phyloP scores from a whole-genome alignment of 1,140 invertebrate genomes.

The Leptopilina boulardi region DNA sequence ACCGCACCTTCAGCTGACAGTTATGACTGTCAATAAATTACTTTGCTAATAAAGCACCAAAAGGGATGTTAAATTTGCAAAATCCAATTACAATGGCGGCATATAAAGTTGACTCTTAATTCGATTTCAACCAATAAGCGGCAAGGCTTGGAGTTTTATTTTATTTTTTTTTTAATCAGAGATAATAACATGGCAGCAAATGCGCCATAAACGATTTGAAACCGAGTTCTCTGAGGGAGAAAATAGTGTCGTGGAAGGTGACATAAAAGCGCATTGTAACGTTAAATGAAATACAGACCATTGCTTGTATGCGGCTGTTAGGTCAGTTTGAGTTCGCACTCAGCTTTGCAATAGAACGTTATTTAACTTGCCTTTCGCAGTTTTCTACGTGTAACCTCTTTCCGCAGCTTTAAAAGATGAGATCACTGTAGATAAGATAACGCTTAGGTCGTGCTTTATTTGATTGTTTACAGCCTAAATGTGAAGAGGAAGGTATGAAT shows the following conservation, averaged over 20 bases:
- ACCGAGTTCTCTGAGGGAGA: background rate
- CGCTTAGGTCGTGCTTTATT: slow-evolving; percentile 5
- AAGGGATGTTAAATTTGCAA: slow-evolving; percentile 6
- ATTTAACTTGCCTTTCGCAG: slow-evolving; percentile 3
- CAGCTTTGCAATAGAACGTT: background rate
- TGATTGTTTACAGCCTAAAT: slow-evolving; percentile 21
- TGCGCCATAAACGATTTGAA: background rate
- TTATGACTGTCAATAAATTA: background rate
- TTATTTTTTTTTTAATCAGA: slow-evolving; percentile 23
- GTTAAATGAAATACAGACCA: slow-evolving; percentile 19
- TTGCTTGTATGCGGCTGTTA: too few species aligned
- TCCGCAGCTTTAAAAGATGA: background rate
- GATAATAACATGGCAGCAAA: background rate
- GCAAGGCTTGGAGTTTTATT: background rate
- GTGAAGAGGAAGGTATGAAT: background rate
- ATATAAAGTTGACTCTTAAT: background rate
- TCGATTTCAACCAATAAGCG: background rate
- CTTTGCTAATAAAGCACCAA: background rate
- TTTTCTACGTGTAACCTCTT: background rate
- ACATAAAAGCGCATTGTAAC: background rate
- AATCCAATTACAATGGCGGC: background rate
- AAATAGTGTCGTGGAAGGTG: slow-evolving; percentile 25
- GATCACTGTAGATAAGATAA: background rate
- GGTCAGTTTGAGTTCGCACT: slow-evolving; percentile 18
- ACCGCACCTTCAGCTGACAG: background rate